phyloP scores from a whole-genome alignment of 2,888 invertebrate genomes.

The Beris chalybata region DNA sequence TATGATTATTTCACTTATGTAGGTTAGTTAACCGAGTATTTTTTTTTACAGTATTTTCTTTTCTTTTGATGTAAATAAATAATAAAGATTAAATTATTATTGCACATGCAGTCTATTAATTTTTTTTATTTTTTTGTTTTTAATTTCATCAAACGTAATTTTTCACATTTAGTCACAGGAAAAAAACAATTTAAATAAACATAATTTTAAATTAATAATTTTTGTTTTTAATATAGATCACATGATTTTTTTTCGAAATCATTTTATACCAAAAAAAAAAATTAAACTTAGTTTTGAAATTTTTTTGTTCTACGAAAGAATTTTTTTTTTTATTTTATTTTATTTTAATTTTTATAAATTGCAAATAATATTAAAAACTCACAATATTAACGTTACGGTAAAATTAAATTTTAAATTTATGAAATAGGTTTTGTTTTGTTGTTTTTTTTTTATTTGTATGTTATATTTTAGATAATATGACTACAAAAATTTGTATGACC shows the following conservation, averaged over 20 bases:
- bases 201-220: too few species aligned
- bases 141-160: slow-evolving; percentile 4
- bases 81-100: slow-evolving; percentile 15
- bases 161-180: slow-evolving; percentile 3
- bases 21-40: too few species aligned
- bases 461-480: slow-evolving; percentile 26
- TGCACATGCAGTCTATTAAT: slow-evolving; percentile 26
- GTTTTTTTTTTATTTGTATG: neutral
- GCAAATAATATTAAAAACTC: neutral
- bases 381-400: too few species aligned
- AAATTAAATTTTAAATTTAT: too few species aligned
- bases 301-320: slow-evolving; percentile 3
- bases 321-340: slow-evolving; percentile 4
- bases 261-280: slow-evolving; percentile 8
- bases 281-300: slow-evolving; percentile 18
- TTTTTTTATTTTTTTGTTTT: slow-evolving; percentile 1
- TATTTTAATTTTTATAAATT: slow-evolving; percentile 5
- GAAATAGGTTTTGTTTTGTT: neutral
- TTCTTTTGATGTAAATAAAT: slow-evolving; percentile 9
- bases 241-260: slow-evolving; percentile 29
- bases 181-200: too few species aligned
- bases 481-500: slow-evolving; percentile 29
- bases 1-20: too few species aligned
- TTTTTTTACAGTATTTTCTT: too few species aligned
- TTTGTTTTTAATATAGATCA: slow-evolving; percentile 16